phyloP scores from a whole-genome alignment of 1,140 invertebrate genomes.

The Myzus persicae region DNA sequence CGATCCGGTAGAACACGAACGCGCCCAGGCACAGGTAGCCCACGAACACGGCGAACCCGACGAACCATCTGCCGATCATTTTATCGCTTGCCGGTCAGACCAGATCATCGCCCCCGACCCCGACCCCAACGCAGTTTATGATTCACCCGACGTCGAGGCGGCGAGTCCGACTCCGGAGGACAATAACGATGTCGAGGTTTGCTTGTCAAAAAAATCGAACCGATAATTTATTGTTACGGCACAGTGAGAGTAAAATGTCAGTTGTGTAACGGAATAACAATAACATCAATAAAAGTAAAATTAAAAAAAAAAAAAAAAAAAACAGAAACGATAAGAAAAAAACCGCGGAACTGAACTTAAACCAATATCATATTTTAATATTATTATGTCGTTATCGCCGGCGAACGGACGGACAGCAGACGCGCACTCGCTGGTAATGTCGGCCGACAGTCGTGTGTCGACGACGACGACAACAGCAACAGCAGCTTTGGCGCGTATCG shows the following conservation, averaged over 20 bases:
- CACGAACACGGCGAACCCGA: constrained; percentile 77
- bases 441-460: constrained; percentile 28
- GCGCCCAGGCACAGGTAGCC: constrained; percentile 79
- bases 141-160: not conserved
- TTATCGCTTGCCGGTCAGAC: constrained; percentile 66
- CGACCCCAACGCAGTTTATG: constrained; percentile 45
- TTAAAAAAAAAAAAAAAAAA: constrained; percentile 75
- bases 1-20: constrained; percentile 79
- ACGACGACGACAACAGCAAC: not conserved
- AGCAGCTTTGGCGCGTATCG: not conserved
- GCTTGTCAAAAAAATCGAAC: not conserved
- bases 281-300: not conserved
- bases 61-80: constrained; percentile 71
- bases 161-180: not conserved
- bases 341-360: not conserved
- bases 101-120: constrained; percentile 78
- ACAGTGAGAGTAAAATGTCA: not conserved
- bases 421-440: constrained; percentile 1
- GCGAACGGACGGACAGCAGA: not conserved
- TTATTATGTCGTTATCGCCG: not conserved
- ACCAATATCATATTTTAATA: not conserved
- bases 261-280: not conserved
- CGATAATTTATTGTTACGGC: not conserved
- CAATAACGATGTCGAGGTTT: not conserved
- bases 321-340: constrained; percentile 9